Base-by-base conservation (phyloP, 2,888 invertebrate species). In the Icerya purchasi region DNA sequence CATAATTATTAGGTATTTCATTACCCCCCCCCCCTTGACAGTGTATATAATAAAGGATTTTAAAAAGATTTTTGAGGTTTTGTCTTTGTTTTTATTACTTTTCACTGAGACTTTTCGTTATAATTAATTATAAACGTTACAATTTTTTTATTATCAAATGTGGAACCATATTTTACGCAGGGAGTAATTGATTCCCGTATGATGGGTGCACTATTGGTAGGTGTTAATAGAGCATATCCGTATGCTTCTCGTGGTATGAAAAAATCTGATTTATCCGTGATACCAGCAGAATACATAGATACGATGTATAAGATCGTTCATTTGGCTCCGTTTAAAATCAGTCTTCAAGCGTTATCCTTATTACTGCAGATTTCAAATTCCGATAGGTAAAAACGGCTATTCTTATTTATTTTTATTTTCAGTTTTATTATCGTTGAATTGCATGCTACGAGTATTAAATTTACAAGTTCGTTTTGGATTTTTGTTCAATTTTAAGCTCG, bases 221-320 rank as follows among this genome's bases (percentile, higher is more conserved):
- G 91, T 1, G 82, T 91, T 3, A 87, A 87, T 68, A 77, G 86
- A 66, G 86, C 89, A 1, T 88, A 83, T 73, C 88, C 88, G 0
- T 89, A 81, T 73, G 84, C 89, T 0, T 23, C 25, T 53, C 59
- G 56, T 52, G 61, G 60, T 50, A 57, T 50, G 20, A 55, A 55
- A 49, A 53, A 36, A 3, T 55, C 59, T 18, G 8, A 36, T 8
- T n/a, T n/a, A n/a, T 82, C 84, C 72, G 70, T 77, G 55, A 77
- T 78, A 56, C 72, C 78, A 2, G 68, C 74, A 0, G 74, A 77
- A 22, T 84, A 87, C 67, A 72, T 84, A 20, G 78, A 87, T 67
- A 84, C 85, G 1, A 76, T 92, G 65, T 91, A 86, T 69, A 81
- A 83, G 68, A 74, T 91, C 57, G 84, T 89, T 0, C 87, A 90